These are phyloP conservation scores for Macroteleia sp. DNA, from an alignment of 2,888 invertebrate species.

Conservation along the genomic window DNA sequence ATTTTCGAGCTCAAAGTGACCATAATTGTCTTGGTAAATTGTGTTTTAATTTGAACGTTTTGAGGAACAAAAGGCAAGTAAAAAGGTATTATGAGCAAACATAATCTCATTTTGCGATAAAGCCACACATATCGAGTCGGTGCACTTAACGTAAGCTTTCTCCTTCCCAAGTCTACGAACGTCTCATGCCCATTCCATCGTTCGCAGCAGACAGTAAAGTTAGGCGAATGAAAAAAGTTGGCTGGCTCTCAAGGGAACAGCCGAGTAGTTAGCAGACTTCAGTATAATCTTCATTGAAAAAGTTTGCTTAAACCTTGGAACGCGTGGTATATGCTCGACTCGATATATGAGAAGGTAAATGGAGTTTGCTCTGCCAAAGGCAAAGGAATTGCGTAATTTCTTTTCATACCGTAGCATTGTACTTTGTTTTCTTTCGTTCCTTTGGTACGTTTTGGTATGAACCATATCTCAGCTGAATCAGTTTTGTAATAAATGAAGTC, in stretches of 20 bases:
- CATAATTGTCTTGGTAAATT: conserved; percentile 13
- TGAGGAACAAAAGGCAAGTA: conserved; percentile 37
- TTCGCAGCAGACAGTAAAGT: conserved; percentile 71
- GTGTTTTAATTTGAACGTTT: conserved; percentile 37
- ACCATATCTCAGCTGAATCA: no score
- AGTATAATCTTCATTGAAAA: conserved; percentile 83
- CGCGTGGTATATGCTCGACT: conserved; percentile 63
- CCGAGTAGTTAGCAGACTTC: conserved; percentile 80
- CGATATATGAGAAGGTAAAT: conserved; percentile 65
- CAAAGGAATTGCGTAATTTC: conserved; percentile 57
- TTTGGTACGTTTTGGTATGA: conserved; percentile 1
- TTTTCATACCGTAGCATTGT: conserved; percentile 40
- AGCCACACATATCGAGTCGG: conserved; percentile 59
- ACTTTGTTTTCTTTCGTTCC: conserved; percentile 31
- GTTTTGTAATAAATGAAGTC: no score
- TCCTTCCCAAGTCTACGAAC: conserved; percentile 53
- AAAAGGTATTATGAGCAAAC: conserved; percentile 53
- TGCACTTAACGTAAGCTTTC: conserved; percentile 61
- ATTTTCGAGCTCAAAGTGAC: no score
- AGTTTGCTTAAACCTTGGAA: conserved; percentile 76
- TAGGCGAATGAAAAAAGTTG: conserved; percentile 81
- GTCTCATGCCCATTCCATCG: conserved; percentile 59
- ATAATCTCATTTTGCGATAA: conserved; percentile 61
- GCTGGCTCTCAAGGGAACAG: conserved; percentile 75
- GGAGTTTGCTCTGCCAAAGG: conserved; percentile 60